These are phyloP conservation scores for Aleiodes sp. DNA, from an alignment of 1,140 invertebrate genomes.

Conservation along the genomic window DNA sequence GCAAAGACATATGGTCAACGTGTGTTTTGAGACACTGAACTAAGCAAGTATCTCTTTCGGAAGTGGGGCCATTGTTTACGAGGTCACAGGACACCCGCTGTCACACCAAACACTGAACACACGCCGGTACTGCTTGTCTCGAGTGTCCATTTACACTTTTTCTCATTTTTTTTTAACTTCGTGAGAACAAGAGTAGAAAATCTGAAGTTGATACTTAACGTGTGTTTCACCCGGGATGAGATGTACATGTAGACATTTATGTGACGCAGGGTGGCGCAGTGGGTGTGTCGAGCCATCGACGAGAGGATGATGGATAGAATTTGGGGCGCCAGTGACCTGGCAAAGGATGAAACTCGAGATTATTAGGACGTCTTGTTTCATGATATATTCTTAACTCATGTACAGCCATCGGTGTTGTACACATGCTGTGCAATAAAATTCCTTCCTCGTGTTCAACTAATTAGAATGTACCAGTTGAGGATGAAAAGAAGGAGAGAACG, in stretches of 20 bases:
- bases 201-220: neutral
- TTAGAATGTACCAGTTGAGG: conserved; percentile 25
- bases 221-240: neutral
- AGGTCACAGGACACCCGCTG: conserved; percentile 46
- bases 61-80: conserved; percentile 12
- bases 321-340: conserved; percentile 43
- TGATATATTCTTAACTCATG: conserved; percentile 13
- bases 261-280: conserved; percentile 23
- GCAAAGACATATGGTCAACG: conserved; percentile 35
- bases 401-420: conserved; percentile 12
- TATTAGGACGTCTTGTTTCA: conserved; percentile 9
- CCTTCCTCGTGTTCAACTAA: conserved; percentile 33
- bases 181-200: neutral
- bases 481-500: conserved; percentile 13
- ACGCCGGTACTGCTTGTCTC: conserved; percentile 27
- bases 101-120: conserved; percentile 58
- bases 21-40: conserved; percentile 25
- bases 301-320: conserved; percentile 46
- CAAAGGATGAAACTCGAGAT: conserved; percentile 3
- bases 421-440: conserved; percentile 35
- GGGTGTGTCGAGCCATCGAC: conserved; percentile 41
- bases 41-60: neutral
- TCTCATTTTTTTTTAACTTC: neutral
- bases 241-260: conserved; percentile 44
- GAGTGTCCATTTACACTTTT: neutral